Conservation (phyloP, 37 sponge, comb jelly and placozoan genomes). For the Oscarella lobularis region DNA sequence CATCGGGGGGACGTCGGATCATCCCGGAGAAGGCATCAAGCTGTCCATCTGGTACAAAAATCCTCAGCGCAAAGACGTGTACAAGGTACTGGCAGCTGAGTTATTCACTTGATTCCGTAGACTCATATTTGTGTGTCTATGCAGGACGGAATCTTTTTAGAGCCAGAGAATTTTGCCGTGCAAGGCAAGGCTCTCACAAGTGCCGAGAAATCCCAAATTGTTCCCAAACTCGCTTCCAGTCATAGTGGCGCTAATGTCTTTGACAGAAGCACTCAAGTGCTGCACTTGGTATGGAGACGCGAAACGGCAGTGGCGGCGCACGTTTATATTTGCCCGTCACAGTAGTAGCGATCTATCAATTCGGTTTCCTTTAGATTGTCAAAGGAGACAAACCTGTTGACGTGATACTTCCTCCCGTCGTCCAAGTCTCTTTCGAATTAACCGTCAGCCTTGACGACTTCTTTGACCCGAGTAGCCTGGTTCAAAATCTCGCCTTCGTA, state of each 20-base stretch:
- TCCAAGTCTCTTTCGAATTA: conserved; percentile 48
- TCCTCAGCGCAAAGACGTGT: conserved; percentile 61
- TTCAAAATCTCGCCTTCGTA: conserved; percentile 52
- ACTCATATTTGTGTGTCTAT: not conserved
- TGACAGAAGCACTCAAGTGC: conserved; percentile 30
- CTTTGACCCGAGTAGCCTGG: conserved; percentile 40
- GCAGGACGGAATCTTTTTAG: conserved; percentile 64
- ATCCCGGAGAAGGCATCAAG: conserved; percentile 10
- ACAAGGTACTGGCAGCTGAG: conserved; percentile 18
- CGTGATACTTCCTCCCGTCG: conserved; percentile 59
- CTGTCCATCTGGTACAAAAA: conserved; percentile 60
- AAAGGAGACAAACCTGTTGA: conserved; percentile 57
- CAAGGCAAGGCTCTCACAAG: conserved; percentile 7
- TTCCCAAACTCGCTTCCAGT: not conserved
- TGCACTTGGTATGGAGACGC: conserved; percentile 57
- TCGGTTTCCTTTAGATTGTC: conserved; percentile 20
- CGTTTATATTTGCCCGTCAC: no score
- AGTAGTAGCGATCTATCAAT: no score
- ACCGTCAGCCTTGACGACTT: conserved; percentile 65
- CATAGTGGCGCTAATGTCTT: conserved; percentile 59
- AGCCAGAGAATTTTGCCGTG: conserved; percentile 20
- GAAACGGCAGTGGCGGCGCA: no score
- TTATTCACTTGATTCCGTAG: not conserved
- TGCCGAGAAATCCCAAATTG: conserved; percentile 8
- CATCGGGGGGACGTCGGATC: conserved; percentile 14